phyloP scores from a whole-genome alignment of 1,140 invertebrate genomes.

The Danaus plexippus region DNA sequence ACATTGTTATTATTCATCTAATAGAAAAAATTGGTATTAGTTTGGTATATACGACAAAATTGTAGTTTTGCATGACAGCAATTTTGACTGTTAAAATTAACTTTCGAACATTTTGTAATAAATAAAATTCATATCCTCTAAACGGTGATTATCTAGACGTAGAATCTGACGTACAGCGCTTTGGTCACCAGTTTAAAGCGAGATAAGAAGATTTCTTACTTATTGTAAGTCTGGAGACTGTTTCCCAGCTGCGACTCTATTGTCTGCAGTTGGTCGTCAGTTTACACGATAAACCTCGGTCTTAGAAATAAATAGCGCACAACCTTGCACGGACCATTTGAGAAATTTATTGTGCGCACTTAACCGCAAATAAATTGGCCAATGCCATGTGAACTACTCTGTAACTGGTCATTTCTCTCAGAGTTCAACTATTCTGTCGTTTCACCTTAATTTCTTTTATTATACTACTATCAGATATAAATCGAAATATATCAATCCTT shows the following conservation, averaged over 20 bases:
- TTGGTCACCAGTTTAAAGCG: too few species aligned
- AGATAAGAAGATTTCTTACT: too few species aligned
- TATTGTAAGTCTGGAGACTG: too few species aligned
- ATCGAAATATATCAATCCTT: too few species aligned
- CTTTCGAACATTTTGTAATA: too few species aligned
- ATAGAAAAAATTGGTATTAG: conserved; percentile 5
- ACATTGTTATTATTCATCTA: conserved; percentile 1
- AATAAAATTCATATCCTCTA: too few species aligned
- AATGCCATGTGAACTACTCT: conserved; percentile 44
- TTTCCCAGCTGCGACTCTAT: conserved; percentile 12
- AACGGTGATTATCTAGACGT: too few species aligned
- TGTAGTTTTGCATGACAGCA: too few species aligned
- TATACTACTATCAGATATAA: too few species aligned
- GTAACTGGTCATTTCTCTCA: conserved; percentile 31
- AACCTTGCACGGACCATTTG: conserved; percentile 59
- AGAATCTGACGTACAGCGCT: too few species aligned
- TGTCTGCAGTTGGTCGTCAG: conserved; percentile 35
- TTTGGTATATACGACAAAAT: too few species aligned
- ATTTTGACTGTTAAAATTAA: too few species aligned
- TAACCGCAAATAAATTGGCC: conserved; percentile 68
- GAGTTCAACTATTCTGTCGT: conserved; percentile 19
- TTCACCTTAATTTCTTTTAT: conserved; percentile 13
- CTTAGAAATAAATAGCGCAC: conserved; percentile 61
- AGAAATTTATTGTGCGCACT: conserved; percentile 67
- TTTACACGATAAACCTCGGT: conserved; percentile 53